Base-by-base conservation (phyloP, 2,113 vertebrate species). In the Heloderma charlesbogerti region DNA sequence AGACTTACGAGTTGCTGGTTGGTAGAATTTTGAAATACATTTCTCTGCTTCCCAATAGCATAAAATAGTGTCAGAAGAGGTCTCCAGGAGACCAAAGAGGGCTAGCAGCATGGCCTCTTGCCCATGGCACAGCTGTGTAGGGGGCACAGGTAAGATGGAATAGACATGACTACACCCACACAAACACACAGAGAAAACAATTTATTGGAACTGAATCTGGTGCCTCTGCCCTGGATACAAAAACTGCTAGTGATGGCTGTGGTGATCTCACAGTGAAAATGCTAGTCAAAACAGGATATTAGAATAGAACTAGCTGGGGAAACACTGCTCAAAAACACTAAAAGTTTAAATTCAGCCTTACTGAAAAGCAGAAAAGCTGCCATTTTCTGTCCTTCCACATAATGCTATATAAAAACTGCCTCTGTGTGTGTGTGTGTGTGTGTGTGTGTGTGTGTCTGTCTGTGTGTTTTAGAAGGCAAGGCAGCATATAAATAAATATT, bases 401-500 rank as follows among this genome's bases (percentile, higher is more conserved):
- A 90, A 45, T 66, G 9, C 27, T 51, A 29, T 51, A 89, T 37
- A 43, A 34, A 63, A 45, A 60, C 78, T 5, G 54, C 27, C 13
- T 37, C 9, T 88, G 31, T 54, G 8, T 79, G 45, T 69, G 66
- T n/a, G 25, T 60, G n/a, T 31, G 2, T 67, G 40, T 40, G 29
- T 63, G 18, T 15, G 6, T 48, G 6, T 74, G 66, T 22, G n/a
- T n/a, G n/a, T n/a, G n/a, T n/a, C n/a, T n/a, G n/a, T n/a, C n/a
- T n/a, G 31, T 13, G 37, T 78, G 67, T 72, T 16, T 72, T n/a
- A 66, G 82, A 20, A 84, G 57, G 12, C 54, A 85, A 51, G 57
- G 22, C 67, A 78, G 89, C 40, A 78, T 83, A 90, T 78, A 90
- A 77, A 85, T 85, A 67, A 90, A 85, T 85, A 85, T 74, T 85